A percentile compares a stretch with the other conserved stretches of the same genome.
phyloP scores from a whole-genome alignment of 2,888 invertebrate genomes.

The Ommatoiulus sabulosus region DNA sequence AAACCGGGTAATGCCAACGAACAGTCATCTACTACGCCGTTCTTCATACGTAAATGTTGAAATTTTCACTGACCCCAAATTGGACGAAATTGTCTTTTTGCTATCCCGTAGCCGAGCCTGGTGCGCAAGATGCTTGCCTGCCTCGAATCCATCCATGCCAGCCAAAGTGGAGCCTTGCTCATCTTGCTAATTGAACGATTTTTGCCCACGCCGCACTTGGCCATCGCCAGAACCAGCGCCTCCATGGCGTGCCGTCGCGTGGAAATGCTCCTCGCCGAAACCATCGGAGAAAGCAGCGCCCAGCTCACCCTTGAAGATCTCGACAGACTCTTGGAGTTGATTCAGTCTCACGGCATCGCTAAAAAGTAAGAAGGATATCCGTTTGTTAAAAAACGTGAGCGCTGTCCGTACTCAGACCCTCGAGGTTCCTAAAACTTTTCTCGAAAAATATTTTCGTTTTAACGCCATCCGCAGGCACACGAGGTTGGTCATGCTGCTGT shows the following conservation, averaged over 20 bases:
- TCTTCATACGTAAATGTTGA: background rate
- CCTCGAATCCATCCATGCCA: constrained; percentile 72
- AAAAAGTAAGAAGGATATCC: constrained; percentile 71
- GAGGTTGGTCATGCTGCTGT: constrained; percentile 65
- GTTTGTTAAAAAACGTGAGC: background rate
- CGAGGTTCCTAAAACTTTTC: background rate
- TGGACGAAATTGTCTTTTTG: background rate
- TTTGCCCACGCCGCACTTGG: constrained; percentile 77
- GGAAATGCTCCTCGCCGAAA: constrained; percentile 76
- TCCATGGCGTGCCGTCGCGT: constrained; percentile 78
- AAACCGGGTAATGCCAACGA: background rate
- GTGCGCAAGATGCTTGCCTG: constrained; percentile 78
- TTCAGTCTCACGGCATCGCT: constrained; percentile 69
- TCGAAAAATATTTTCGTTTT: background rate
- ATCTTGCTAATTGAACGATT: constrained; percentile 75
- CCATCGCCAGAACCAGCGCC: constrained; percentile 77
- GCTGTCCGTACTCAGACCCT: no score
- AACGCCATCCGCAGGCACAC: constrained; percentile 63
- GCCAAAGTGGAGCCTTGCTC: constrained; percentile 82
- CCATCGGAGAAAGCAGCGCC: constrained; percentile 70
- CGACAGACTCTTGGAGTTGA: constrained; percentile 74
- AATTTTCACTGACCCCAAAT: background rate
- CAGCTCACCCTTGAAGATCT: constrained; percentile 80
- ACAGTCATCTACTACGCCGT: no score
- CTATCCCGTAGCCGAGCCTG: constrained; percentile 73